Conservation (phyloP, 2,113 vertebrate genomes). For the Nannospalax galili region DNA sequence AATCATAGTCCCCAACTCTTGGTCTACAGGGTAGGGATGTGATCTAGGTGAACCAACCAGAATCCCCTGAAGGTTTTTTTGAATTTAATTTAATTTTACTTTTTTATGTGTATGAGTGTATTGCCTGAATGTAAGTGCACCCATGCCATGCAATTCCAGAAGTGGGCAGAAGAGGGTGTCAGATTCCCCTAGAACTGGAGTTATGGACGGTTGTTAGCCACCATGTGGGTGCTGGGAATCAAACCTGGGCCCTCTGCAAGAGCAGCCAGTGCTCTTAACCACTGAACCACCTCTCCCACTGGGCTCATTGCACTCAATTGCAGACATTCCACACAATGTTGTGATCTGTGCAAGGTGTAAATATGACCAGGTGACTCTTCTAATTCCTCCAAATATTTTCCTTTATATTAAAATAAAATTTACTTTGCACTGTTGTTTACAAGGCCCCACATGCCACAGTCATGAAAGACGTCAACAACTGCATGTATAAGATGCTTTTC, state of each 20-base stretch:
- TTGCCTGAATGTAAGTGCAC: too few relatives aligned
- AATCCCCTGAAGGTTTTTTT: neutral
- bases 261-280: too few relatives aligned
- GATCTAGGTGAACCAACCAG: neutral
- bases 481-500: neutral
- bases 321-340: neutral
- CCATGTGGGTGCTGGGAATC: too few relatives aligned
- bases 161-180: too few relatives aligned
- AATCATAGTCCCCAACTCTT: neutral
- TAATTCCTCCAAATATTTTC: neutral
- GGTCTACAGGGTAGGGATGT: neutral
- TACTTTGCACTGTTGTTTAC: neutral
- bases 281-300: neutral
- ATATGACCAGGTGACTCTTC: neutral
- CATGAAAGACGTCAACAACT: neutral
- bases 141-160: too few relatives aligned
- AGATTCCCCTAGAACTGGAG: too few relatives aligned
- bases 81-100: too few relatives aligned
- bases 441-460: neutral
- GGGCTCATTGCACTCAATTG: fast-evolving
- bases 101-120: too few relatives aligned
- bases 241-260: too few relatives aligned
- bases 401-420: neutral
- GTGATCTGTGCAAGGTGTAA: neutral
- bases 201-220: too few relatives aligned